Percentiles rank a stretch among this genome's conserved stretches.
phyloP scores from a whole-genome alignment of 2,888 invertebrate species.

The Melinopterus prodromus region DNA sequence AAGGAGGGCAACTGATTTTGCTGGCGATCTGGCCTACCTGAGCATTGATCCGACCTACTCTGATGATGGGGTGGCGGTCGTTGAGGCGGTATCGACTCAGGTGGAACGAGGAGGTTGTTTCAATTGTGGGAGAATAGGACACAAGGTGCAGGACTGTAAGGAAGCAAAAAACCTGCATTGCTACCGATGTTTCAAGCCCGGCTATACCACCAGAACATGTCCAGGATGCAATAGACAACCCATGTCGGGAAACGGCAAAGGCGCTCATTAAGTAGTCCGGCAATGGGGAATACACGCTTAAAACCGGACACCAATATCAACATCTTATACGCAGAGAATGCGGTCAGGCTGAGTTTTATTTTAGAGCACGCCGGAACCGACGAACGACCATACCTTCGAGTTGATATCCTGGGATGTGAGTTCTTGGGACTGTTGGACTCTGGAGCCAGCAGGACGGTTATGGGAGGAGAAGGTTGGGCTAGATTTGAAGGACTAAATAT shows the following conservation, averaged over 20 bases:
- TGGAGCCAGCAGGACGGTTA: conserved; percentile 27
- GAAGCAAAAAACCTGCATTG: conserved; percentile 9
- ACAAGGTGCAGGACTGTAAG: conserved; percentile 9
- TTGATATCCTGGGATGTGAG: conserved; percentile 12
- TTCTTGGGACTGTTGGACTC: conserved; percentile 30
- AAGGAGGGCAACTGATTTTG: conserved; percentile 23
- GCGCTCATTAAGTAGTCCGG: neutral
- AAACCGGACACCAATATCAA: neutral
- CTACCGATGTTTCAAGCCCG: conserved; percentile 12
- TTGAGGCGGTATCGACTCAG: too few species aligned
- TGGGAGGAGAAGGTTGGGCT: conserved; percentile 12
- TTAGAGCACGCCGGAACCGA: conserved; percentile 18
- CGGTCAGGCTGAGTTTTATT: conserved; percentile 5
- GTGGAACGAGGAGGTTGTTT: conserved; percentile 10
- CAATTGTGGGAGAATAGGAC: conserved; percentile 11
- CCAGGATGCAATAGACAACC: too few species aligned
- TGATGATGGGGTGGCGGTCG: too few species aligned
- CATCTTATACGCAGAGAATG: neutral
- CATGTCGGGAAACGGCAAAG: too few species aligned
- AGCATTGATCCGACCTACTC: too few species aligned
- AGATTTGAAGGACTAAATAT: neutral
- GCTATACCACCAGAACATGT: conserved; percentile 8
- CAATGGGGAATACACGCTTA: conserved; percentile 4
- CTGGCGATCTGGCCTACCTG: conserved; percentile 35
- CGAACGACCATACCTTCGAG: conserved; percentile 28